These are phyloP conservation scores for Stenodera caucasica DNA, from an alignment of 2,888 invertebrate species.

Conservation along the genomic window DNA sequence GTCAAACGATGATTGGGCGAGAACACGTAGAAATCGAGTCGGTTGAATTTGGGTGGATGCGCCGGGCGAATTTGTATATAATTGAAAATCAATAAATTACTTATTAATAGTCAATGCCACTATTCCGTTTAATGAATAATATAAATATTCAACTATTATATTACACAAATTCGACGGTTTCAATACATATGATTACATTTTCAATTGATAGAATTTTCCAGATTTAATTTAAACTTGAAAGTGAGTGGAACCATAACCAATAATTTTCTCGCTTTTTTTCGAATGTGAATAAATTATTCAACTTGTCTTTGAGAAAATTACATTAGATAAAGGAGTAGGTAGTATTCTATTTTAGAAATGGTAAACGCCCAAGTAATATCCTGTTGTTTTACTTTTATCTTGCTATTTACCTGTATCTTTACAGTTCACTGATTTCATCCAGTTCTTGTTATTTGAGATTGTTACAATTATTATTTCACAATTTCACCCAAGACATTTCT, in stretches of 20 bases:
- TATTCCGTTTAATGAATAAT: no score
- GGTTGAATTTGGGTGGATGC: no score
- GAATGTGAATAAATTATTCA: no score
- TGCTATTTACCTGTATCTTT: neutral
- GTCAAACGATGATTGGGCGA: no score
- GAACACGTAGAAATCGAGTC: no score
- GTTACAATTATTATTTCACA: neutral
- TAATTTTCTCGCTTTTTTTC: neutral
- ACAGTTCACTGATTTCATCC: neutral
- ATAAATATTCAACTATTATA: no score
- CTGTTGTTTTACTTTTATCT: slow-evolving; percentile 2
- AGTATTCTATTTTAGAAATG: neutral
- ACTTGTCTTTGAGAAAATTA: no score
- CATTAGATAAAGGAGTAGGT: neutral
- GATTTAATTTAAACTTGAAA: neutral
- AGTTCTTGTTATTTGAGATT: neutral
- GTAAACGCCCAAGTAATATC: slow-evolving; percentile 1
- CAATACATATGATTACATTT: neutral
- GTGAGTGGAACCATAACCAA: neutral
- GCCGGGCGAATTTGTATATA: no score
- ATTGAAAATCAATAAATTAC: no score
- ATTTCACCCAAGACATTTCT: neutral
- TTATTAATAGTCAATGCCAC: no score
- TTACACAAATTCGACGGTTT: neutral
- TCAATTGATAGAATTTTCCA: neutral